Base-by-base conservation (phyloP, 2,113 vertebrate species). In the Pimephales promelas region DNA sequence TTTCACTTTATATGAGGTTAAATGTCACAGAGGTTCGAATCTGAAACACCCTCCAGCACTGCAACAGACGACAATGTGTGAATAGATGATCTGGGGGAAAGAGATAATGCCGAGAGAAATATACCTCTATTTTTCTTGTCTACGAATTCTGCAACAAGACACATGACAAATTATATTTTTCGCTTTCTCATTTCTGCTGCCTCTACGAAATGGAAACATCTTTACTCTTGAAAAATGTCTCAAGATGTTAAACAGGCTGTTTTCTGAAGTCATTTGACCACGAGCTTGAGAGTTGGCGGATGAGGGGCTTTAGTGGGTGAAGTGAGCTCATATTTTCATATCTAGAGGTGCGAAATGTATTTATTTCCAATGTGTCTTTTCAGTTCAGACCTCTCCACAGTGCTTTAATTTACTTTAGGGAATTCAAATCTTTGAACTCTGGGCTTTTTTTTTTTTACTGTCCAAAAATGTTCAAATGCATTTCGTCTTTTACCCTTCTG, bases 41-140 rank as follows among this genome's bases (percentile, higher is more conserved):
- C 54, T 71, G 79, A 86, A 79, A 52, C 57, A 14, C 20, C 10
- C 64, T 80, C 57, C 20, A n/a, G 54, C 62, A 11, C 43, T 16
- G 10, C 47, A 76, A 5, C 22, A 43, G 20, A 62, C 36, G 61
- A 24, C 10, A 54, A 47, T 9, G 54, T 61, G 78, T 24, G 64
- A 81, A 47, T 59, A 34, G 62, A 80, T 76, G 70, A 75, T 61
- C 75, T 72, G 28, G 56, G 49, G 26, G 20, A 78, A 61, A 26
- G n/a, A 61, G 57, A 84, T 71, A n/a, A 79, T 62, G 54, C 52
- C 24, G 81, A 85, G 70, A 71, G 61, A 84, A 84, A 86, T 77
- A 83, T 66, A 86, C 85, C 77, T 83, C 76, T 61, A 54, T 78
- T 59, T 78, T 43, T 78, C 62, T 82, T 74, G n/a, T 79, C 62